phyloP scores from a whole-genome alignment of 2,888 invertebrate genomes.

The Mimas tiliae region DNA sequence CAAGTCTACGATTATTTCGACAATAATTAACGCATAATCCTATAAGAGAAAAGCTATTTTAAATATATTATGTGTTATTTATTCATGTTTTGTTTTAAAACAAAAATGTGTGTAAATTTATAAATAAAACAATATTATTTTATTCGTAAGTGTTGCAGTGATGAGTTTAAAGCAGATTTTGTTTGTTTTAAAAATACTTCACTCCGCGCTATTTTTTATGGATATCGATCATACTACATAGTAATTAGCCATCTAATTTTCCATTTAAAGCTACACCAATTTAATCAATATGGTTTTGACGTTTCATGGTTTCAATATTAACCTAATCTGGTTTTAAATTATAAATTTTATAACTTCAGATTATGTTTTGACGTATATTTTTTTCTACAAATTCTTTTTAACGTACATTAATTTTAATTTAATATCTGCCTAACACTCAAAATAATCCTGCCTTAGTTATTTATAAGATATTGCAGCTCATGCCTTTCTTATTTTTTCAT shows the following conservation, averaged over 20 bases:
- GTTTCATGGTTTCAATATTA: no score
- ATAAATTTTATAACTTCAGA: no score
- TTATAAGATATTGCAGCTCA: constrained; percentile 37
- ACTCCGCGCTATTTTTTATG: no score
- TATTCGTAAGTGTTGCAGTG: no score
- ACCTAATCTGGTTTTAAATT: no score
- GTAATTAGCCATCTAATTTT: no score
- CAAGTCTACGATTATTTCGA: constrained; percentile 8
- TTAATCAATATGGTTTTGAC: no score
- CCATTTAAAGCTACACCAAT: no score
- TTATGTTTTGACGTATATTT: no score
- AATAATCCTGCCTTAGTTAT: constrained; percentile 28
- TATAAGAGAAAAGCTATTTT: constrained; percentile 18
- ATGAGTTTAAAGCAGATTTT: constrained; percentile 13
- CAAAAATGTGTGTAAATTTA: background rate
- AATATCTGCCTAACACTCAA: constrained; percentile 31
- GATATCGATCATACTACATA: no score
- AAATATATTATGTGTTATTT: constrained; percentile 16
- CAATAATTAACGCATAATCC: constrained; percentile 11
- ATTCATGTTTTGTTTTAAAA: background rate
- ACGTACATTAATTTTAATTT: background rate
- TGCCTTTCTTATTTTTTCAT: constrained; percentile 32
- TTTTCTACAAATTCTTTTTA: background rate
- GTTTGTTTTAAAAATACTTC: no score
- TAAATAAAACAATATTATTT: background rate